phyloP scores from a whole-genome alignment of 2,888 invertebrate genomes.

The Smittia sp. region DNA sequence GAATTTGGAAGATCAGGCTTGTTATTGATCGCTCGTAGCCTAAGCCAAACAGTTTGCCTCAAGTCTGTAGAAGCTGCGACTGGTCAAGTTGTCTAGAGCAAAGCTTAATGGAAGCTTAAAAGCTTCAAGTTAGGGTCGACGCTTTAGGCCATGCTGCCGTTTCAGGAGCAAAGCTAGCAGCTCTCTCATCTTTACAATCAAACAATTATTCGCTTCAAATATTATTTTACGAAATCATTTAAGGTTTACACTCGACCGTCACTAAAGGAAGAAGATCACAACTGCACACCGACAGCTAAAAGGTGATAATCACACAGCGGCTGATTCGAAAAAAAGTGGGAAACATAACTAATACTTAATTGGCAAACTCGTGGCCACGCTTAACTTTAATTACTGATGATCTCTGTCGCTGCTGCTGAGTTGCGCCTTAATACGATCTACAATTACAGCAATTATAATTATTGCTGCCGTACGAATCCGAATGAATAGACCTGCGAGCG shows the following conservation, averaged over 20 bases:
- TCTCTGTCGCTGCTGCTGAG: conserved; percentile 8
- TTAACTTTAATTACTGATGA: conserved; percentile 16
- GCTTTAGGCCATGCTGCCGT: too few relatives aligned
- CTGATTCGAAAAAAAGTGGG: neutral
- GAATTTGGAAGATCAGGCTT: too few relatives aligned
- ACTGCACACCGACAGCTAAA: conserved; percentile 12
- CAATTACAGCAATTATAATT: conserved; percentile 39
- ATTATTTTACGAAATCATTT: neutral
- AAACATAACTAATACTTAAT: conserved; percentile 33
- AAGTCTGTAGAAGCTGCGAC: too few relatives aligned
- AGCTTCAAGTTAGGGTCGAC: too few relatives aligned
- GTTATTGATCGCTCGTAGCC: too few relatives aligned
- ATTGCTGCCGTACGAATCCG: conserved; percentile 38
- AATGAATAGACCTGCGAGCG: conserved; percentile 40
- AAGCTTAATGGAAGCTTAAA: too few relatives aligned
- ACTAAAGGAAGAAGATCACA: neutral
- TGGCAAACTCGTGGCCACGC: conserved; percentile 27
- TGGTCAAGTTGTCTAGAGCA: too few relatives aligned
- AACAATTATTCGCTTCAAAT: neutral
- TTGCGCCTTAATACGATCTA: conserved; percentile 38
- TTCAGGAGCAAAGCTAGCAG: too few relatives aligned
- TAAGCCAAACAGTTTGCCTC: too few relatives aligned
- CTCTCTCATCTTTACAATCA: too few relatives aligned
- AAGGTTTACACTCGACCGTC: neutral
- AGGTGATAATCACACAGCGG: conserved; percentile 34